Conservation (phyloP, 2,888 invertebrate genomes). For the Drosophila fulvimacula region DNA sequence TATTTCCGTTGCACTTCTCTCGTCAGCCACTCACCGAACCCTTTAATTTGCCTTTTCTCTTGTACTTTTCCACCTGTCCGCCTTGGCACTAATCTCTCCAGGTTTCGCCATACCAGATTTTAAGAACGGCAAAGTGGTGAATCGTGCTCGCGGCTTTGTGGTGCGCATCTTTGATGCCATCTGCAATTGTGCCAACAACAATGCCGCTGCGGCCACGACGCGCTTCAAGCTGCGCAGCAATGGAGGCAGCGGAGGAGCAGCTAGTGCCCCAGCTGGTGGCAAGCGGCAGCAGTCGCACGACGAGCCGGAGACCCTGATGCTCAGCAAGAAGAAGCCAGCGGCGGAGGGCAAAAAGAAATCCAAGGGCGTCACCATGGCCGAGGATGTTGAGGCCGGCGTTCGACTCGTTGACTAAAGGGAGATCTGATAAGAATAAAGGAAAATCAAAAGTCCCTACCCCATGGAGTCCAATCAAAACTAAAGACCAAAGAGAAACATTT, state of each 20-base stretch:
- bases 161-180: constrained; percentile 88
- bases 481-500: neutral
- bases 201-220: constrained; percentile 86
- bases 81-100: constrained; percentile 59
- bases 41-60: constrained; percentile 22
- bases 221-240: constrained; percentile 82
- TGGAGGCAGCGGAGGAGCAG: constrained; percentile 44
- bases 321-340: constrained; percentile 71
- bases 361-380: constrained; percentile 68
- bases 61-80: constrained; percentile 15
- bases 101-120: constrained; percentile 85
- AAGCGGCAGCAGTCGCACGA: constrained; percentile 63
- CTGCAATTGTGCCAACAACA: constrained; percentile 87
- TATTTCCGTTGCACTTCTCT: constrained; percentile 61
- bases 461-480: constrained; percentile 42
- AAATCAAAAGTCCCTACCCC: constrained; percentile 3
- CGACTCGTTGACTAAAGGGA: constrained; percentile 63
- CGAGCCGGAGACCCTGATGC: constrained; percentile 62
- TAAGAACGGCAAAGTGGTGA: constrained; percentile 87
- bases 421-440: neutral
- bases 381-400: constrained; percentile 63
- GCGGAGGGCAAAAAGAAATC: constrained; percentile 63
- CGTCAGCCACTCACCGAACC: constrained; percentile 50
- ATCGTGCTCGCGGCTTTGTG: constrained; percentile 87
- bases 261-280: constrained; percentile 25